phyloP scores from a whole-genome alignment of 2,797 vertebrate species.

The Triplophysa bombifrons region DNA sequence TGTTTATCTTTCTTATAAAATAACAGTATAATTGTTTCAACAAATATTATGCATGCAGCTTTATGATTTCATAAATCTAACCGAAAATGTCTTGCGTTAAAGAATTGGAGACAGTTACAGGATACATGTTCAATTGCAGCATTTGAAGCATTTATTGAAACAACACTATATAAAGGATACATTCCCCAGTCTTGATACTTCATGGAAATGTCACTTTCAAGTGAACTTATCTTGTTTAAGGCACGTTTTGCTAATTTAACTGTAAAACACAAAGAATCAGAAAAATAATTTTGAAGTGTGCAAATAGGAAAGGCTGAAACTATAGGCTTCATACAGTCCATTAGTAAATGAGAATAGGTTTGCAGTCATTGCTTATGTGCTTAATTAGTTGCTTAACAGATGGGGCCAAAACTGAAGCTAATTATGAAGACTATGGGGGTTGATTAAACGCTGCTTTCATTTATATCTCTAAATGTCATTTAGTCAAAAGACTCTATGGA shows the following conservation, averaged over 20 bases:
- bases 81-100: no score
- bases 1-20: no score
- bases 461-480: conserved; percentile 30
- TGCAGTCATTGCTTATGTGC: conserved; percentile 21
- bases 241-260: neutral
- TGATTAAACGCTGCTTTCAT: conserved; percentile 19
- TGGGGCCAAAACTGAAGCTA: conserved; percentile 23
- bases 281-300: neutral
- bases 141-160: neutral
- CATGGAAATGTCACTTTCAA: neutral
- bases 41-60: neutral
- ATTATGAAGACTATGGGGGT: conserved; percentile 10
- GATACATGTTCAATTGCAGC: no score
- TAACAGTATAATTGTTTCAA: no score
- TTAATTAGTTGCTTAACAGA: conserved; percentile 30
- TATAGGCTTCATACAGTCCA: neutral
- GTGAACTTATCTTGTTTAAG: neutral
- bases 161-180: neutral
- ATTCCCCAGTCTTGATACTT: neutral
- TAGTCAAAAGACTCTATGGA: conserved; percentile 10
- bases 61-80: neutral
- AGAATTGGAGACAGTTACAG: no score
- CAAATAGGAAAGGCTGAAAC: neutral
- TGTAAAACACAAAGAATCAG: neutral
- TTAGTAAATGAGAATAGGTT: conserved; percentile 3